These are phyloP conservation scores for Mya arenaria DNA, from an alignment of 1,140 invertebrate species.

Conservation along the genomic window DNA sequence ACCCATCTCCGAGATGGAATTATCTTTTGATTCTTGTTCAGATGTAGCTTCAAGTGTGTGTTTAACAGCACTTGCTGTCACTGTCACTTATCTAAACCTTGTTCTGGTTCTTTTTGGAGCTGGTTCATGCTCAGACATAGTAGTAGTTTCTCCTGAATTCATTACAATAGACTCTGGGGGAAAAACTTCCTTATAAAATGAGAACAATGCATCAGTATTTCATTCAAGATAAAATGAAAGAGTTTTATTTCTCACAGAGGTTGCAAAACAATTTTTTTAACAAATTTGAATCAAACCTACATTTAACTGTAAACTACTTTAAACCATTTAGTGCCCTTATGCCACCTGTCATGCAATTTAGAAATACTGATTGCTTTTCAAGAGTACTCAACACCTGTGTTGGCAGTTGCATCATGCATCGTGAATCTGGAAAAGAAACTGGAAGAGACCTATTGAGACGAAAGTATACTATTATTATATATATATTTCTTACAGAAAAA, in stretches of 20 bases:
- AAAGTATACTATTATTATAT: neutral
- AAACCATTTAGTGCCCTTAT: neutral
- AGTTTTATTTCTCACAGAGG: neutral
- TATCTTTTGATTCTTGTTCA: neutral
- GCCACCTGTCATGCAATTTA: neutral
- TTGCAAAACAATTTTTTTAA: neutral
- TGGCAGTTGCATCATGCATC: neutral
- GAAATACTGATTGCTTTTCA: neutral
- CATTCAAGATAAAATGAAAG: neutral
- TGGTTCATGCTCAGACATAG: no score
- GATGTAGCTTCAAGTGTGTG: no score
- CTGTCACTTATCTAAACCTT: no score
- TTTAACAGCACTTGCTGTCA: no score
- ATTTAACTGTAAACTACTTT: neutral
- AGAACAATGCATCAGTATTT: no score
- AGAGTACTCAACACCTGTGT: neutral
- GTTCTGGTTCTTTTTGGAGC: no score
- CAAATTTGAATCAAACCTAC: neutral
- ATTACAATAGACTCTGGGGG: no score
- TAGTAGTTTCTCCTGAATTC: no score
- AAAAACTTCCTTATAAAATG: no score
- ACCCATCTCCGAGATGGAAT: no score
- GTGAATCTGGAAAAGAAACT: neutral
- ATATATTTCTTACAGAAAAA: neutral
- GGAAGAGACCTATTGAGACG: neutral